Percentiles rank a stretch among this genome's conserved stretches.
phyloP scores from a whole-genome alignment of 2,888 invertebrate genomes.

The Trichogramma evanescens region DNA sequence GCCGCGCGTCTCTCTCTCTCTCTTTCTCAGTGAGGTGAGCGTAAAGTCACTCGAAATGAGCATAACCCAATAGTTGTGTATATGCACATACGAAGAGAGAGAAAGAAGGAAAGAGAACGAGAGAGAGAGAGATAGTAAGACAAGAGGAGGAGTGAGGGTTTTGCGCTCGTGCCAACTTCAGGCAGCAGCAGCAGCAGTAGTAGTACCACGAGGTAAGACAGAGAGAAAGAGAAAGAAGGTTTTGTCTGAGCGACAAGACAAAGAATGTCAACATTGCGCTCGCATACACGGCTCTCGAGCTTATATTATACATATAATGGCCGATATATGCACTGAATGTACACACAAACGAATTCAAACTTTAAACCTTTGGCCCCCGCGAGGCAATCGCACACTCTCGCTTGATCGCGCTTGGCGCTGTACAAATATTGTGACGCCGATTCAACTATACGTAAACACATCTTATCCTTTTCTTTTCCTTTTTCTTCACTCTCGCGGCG shows the following conservation, averaged over 20 bases:
- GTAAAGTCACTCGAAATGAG: conserved; percentile 4
- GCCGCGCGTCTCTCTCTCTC: conserved; percentile 1
- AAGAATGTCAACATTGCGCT: conserved; percentile 34
- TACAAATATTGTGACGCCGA: too few relatives aligned
- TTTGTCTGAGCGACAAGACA: conserved; percentile 39
- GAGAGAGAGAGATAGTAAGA: conserved; percentile 5
- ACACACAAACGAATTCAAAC: too few relatives aligned
- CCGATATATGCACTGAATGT: conserved; percentile 20
- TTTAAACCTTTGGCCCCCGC: too few relatives aligned
- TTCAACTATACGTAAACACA: too few relatives aligned
- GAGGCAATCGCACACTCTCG: too few relatives aligned
- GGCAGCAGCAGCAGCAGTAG: not conserved
- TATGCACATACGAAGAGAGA: not conserved
- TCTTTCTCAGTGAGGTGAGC: conserved; percentile 5
- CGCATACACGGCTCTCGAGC: too few relatives aligned
- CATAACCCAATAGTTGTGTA: conserved; percentile 10
- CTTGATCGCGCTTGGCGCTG: too few relatives aligned
- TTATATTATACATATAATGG: conserved; percentile 28
- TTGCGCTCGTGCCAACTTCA: not conserved
- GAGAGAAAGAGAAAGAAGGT: conserved; percentile 16
- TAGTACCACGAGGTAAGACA: conserved; percentile 15
- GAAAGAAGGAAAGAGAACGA: conserved; percentile 13
- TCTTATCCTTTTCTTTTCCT: too few relatives aligned
- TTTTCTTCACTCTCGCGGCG: too few relatives aligned
- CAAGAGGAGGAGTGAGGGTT: too few relatives aligned